Conservation (phyloP, 2,888 invertebrate species). For the Scaptomyza flava region DNA sequence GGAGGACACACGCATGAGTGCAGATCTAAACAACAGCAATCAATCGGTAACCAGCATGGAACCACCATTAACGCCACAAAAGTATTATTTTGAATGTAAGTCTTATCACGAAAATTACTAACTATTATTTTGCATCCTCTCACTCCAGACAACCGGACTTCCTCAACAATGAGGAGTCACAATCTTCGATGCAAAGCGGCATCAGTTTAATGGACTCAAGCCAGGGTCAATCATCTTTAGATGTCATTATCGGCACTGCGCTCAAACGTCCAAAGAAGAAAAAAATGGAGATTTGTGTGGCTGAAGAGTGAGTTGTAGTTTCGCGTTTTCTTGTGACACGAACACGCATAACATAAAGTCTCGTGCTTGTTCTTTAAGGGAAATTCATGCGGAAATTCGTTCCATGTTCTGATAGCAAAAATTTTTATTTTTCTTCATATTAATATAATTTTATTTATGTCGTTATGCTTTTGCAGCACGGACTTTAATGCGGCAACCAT, state of each 20-base stretch:
- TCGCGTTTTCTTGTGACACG: not conserved
- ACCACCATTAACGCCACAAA: conserved; percentile 67
- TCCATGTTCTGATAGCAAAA: not conserved
- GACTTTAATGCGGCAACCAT: conserved; percentile 93
- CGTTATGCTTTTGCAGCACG: conserved; percentile 77
- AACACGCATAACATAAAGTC: not conserved
- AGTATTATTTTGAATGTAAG: conserved; percentile 46
- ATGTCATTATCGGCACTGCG: conserved; percentile 63
- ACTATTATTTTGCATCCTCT: not conserved
- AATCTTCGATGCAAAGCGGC: conserved; percentile 92
- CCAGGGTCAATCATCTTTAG: conserved; percentile 69
- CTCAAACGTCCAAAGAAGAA: conserved; percentile 84
- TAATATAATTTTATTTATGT: not conserved
- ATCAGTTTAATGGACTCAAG: conserved; percentile 82
- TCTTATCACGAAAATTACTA: not conserved
- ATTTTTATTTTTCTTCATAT: not conserved
- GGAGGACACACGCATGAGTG: conserved; percentile 91
- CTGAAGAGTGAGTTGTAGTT: conserved; percentile 84
- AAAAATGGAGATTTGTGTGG: conserved; percentile 85
- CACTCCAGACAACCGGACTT: conserved; percentile 82
- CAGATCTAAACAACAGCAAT: conserved; percentile 85
- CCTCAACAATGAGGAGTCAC: conserved; percentile 88
- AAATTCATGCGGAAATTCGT: too few species aligned
- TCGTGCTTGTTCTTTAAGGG: too few species aligned
- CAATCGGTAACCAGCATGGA: conserved; percentile 72